phyloP scores from a whole-genome alignment of 2,113 vertebrate genomes.

The Arothron firmamentum region DNA sequence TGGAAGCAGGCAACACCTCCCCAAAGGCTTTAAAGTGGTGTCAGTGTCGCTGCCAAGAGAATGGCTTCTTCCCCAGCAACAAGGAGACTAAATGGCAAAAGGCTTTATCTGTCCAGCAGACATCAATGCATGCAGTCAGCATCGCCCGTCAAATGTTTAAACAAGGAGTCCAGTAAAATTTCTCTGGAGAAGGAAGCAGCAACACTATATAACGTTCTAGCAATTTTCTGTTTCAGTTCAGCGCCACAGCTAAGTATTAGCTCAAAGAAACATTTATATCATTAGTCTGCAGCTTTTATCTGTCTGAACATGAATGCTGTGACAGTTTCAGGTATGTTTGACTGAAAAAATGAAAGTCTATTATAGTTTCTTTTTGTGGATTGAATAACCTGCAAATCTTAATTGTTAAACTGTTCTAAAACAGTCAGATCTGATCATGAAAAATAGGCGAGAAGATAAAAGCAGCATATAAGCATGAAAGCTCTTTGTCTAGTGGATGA shows the following conservation, averaged over 20 bases:
- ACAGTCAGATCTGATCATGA: slow-evolving; percentile 3
- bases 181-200: no score
- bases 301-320: no score
- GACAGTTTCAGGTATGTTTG: no score
- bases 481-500: slow-evolving; percentile 34
- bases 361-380: no score
- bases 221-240: no score
- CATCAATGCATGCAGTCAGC: not conserved
- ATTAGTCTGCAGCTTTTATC: no score
- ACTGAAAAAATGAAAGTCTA: not conserved
- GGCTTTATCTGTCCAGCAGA: not conserved
- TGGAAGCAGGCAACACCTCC: not conserved
- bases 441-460: slow-evolving; percentile 34
- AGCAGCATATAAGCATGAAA: slow-evolving; percentile 29
- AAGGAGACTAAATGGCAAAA: not conserved
- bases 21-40: no score
- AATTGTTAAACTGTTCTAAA: not conserved
- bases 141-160: not conserved
- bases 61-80: not conserved
- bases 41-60: not conserved
- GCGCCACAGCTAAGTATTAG: no score
- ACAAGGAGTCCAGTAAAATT: no score
- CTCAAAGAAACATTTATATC: no score
- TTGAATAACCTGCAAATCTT: no score
- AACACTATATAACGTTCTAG: no score